A percentile compares a stretch with the other conserved stretches of the same genome.
Evolutionary conservation across 2,888 invertebrate genomes (phyloP).

Genomic region (Acanthosoma haemorrhoidale): DNA sequence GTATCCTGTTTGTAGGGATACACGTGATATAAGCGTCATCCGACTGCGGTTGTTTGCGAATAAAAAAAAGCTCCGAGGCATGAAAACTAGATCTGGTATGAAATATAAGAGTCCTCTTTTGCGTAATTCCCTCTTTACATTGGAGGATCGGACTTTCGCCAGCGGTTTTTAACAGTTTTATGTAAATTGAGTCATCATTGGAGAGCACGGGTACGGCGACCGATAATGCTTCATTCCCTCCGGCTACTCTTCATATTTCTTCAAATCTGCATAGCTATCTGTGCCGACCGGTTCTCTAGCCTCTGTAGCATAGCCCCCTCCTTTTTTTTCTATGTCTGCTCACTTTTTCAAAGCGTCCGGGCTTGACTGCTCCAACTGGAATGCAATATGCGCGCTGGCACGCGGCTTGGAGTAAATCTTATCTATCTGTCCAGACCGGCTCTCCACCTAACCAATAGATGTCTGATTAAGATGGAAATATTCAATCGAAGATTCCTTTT

Average conservation of each 20-base stretch:
- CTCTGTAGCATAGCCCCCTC: too few relatives aligned
- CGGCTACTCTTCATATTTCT: too few relatives aligned
- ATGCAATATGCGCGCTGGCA: neutral
- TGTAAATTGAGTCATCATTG: constrained; percentile 7
- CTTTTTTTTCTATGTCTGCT: too few relatives aligned
- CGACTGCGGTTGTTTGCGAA: neutral
- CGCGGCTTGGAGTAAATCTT: too few relatives aligned
- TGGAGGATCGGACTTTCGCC: too few relatives aligned
- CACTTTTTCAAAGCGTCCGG: neutral
- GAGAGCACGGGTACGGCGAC: too few relatives aligned
- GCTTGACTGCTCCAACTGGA: neutral
- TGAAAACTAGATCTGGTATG: neutral
- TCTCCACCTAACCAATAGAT: too few relatives aligned
- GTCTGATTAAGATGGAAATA: too few relatives aligned
- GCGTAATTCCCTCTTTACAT: neutral
- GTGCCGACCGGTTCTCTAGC: constrained; percentile 5
- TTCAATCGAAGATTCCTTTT: too few relatives aligned
- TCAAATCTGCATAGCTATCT: neutral
- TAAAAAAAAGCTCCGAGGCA: neutral
- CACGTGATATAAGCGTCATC: neutral
- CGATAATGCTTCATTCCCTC: neutral
- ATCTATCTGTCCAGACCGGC: too few relatives aligned
- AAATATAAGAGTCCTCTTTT: neutral
- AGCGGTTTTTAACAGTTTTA: neutral
- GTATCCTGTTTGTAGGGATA: too few relatives aligned